Base-by-base conservation (phyloP, 1,140 invertebrate genomes). In the Parasteatoda tepidariorum region DNA sequence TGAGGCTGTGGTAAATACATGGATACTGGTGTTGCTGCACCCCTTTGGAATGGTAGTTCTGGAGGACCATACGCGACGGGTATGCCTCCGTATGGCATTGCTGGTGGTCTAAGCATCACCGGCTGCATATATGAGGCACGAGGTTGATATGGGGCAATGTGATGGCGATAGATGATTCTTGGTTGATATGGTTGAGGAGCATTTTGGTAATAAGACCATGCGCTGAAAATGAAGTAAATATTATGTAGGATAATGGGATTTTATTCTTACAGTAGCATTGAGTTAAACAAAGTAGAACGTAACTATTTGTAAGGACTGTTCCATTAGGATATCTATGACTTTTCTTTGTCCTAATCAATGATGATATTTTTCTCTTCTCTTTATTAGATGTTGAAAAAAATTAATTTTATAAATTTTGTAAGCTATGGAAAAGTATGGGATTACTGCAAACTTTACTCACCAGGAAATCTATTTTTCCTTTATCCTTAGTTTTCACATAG, bases 81-180 rank as follows among this genome's bases (percentile, higher is more conserved):
- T 28, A 57, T 54, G 2, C 41, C 18, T 2, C 71, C 57, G 30
- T 74, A 74, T 13, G 57, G 73, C 5, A 30, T 11, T 5, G 62
- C 62, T 0, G 31, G 22, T 22, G 59, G 34, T 57, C 33, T 30
- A 15, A 67, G 7, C 2, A 33, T 28, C 2, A 67, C 11, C 13
- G 76, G 76, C 2, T 57, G 18, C 30, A 48, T 62, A 13, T 24
- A 28, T 24, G 62, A 30, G 6, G 76, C 62, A 24, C 26, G 28
- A 15, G 76, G 62, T 34, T 67, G 76, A 28, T 79, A 79, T 11
- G 62, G 62, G 2, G 76, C 64, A 11, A 68, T 30, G 33, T 82
- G 79, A 24, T 82, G 79, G 4, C 68, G 66, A 31, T 70, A 73
- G 7, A 71, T 66, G 31, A 82, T 22, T n/a, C 41, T 61, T 3